Evolutionary conservation across 2,113 vertebrate species (phyloP), one percentile per base, ranked within the genome.

Genomic region (Rafetus swinhoei): DNA sequence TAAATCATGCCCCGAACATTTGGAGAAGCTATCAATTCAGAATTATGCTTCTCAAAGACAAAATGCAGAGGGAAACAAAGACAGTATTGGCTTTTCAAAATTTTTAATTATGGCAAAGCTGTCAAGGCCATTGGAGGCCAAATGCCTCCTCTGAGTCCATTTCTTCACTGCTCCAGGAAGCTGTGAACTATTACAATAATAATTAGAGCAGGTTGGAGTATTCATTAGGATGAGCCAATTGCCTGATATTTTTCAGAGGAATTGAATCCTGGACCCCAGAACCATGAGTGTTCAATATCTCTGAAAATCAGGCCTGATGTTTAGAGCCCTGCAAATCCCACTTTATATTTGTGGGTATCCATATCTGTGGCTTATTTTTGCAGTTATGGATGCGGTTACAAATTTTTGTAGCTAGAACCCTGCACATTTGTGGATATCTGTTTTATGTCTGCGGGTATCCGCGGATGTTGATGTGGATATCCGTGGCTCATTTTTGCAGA

Each of bases 11-110:
- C 95, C 82, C 84, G 90, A 89, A 94, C 93, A n/a, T 89, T 95
- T 85, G 54, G 92, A 94, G 95, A 97, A 92, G 86, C 93, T 94
- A 97, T 97, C 97, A 97, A 92, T 96, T 96, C 92, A 93, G 92
- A 86, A 94, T 96, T 92, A 92, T 88, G 72, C 88, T 88, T 72
- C 95, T 86, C 86, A 81, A 82, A 97, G 93, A 80, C 11, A 4
- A 76, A 94, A 94, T n/a, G 87, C 84, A 79, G 50, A 25, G 24
- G 3, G 85, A 55, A 90, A 93, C 32, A 79, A 92, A 94, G 85
- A 35, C 39, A 79, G n/a, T 4, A n/a, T 57, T 53, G 52, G 6
- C 56, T 93, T 69, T 94, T 89, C 87, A 86, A 45, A 39, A 29
- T 80, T 59, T 89, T 59, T 80, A 65, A 57, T 62, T 6, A 53